Base-by-base conservation (phyloP, 2,113 vertebrate genomes). In the Hucho hucho region DNA sequence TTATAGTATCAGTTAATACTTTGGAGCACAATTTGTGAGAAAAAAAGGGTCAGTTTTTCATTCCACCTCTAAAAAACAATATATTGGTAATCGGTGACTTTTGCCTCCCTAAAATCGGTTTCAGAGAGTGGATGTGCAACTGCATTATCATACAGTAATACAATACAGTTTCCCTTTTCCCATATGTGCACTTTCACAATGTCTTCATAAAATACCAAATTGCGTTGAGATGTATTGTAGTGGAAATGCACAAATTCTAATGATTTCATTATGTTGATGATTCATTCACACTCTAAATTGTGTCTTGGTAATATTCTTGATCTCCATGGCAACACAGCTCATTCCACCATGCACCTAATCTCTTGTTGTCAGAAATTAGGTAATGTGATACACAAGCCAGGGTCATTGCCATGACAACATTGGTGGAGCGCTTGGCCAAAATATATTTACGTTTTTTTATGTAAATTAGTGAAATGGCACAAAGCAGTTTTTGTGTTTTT, bases 401-500 rank as follows among this genome's bases (percentile, higher is more conserved):
- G 75, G 77, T 86, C 69, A 47, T 64, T 75, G 59, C 75, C 75
- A 82, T 65, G 43, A 75, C 69, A 75, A 81, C 73, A 75, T 46
- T n/a, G 59, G 49, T 74, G 16, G 75, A 77, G 4, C 25, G 3
- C 22, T 69, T 37, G 14, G 59, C 49, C 63, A 69, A 64, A 70
- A 64, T 58, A 6, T 20, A 66, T 11, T 69, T 3, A 64, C 4
- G 4, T 9, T 29, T 26, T 26, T 16, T 11, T 59, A 43, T 79
- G 46, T 16, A 74, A 75, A 73, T 53, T 4, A 75, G 69, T 9
- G 58, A 47, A 47, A 75, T 16, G 24, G 49, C 43, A 9, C 56
- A 16, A 64, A n/a, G 9, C 25, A 65, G 25, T 28, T 67, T 20
- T 20, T 20, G 28, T 37, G 18, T 18, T 47, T 43, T 3, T 3